phyloP scores from a whole-genome alignment of 1,140 invertebrate species.

The Medauroidea extradentata region DNA sequence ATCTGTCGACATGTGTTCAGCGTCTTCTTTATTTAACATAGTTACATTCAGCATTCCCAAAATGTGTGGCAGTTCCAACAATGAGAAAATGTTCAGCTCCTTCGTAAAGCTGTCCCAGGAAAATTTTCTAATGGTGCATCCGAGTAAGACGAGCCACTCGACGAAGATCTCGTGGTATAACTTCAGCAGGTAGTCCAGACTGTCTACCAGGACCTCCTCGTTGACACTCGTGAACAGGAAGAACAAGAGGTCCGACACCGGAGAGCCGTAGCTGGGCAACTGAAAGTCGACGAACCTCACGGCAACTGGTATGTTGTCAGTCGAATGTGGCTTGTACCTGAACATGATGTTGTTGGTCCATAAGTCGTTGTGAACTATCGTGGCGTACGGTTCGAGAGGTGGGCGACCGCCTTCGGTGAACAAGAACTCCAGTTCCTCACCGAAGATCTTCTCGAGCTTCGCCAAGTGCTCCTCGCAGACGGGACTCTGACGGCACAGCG shows the following conservation, averaged over 20 bases:
- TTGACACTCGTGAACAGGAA: neutral
- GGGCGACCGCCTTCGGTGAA: neutral
- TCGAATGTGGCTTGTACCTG: neutral
- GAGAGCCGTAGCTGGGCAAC: neutral
- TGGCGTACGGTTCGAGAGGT: constrained; percentile 1
- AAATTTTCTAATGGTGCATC: neutral
- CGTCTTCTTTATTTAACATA: neutral
- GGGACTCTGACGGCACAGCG: too few relatives aligned
- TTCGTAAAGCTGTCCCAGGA: neutral
- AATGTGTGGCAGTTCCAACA: neutral
- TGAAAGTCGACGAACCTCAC: constrained; percentile 9
- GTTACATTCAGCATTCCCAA: neutral
- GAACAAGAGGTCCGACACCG: constrained; percentile 1
- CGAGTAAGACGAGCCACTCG: neutral
- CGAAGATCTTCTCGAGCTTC: neutral
- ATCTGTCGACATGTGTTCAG: neutral
- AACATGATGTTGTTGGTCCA: constrained; percentile 11
- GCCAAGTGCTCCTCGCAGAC: neutral
- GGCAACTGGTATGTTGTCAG: neutral
- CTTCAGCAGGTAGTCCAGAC: neutral
- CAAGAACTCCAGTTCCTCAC: neutral
- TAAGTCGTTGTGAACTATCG: constrained; percentile 5
- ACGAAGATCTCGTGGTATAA: neutral
- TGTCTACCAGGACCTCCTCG: neutral
- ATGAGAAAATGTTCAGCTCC: neutral